phyloP scores from a whole-genome alignment of 2,113 vertebrate species.

The Eidolon helvum region DNA sequence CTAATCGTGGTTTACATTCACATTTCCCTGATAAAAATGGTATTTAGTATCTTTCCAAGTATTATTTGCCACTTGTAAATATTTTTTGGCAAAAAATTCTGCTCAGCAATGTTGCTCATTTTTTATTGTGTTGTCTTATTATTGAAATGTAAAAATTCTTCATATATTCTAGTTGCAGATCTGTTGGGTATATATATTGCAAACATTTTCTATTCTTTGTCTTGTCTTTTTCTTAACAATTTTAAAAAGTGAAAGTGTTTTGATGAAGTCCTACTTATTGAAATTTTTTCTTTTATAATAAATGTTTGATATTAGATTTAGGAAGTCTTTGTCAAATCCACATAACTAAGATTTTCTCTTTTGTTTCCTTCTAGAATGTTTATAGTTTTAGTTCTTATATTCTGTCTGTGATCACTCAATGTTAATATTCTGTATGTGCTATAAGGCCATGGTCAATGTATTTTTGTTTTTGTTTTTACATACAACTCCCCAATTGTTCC shows the following conservation, averaged over 20 bases:
- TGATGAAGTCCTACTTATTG: neutral
- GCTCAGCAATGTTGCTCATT: neutral
- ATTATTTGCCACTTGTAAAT: neutral
- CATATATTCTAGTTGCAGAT: neutral
- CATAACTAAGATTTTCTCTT: neutral
- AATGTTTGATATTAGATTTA: neutral
- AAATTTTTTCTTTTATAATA: neutral
- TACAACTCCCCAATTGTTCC: neutral
- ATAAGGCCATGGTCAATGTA: neutral
- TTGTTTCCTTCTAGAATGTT: neutral
- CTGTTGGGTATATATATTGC: neutral
- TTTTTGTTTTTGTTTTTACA: neutral
- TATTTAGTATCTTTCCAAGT: neutral
- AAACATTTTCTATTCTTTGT: neutral
- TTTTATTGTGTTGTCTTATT: neutral
- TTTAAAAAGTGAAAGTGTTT: neutral
- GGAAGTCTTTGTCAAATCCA: neutral
- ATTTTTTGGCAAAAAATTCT: neutral
- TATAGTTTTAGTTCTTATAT: neutral
- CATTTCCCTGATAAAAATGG: neutral
- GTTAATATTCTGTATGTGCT: neutral
- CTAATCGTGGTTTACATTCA: neutral
- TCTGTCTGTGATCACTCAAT: neutral
- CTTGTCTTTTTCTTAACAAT: neutral
- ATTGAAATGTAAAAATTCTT: neutral